These are phyloP conservation scores for Lasioglossum albipes DNA, from an alignment of 1,140 invertebrate species.

Conservation along the genomic window DNA sequence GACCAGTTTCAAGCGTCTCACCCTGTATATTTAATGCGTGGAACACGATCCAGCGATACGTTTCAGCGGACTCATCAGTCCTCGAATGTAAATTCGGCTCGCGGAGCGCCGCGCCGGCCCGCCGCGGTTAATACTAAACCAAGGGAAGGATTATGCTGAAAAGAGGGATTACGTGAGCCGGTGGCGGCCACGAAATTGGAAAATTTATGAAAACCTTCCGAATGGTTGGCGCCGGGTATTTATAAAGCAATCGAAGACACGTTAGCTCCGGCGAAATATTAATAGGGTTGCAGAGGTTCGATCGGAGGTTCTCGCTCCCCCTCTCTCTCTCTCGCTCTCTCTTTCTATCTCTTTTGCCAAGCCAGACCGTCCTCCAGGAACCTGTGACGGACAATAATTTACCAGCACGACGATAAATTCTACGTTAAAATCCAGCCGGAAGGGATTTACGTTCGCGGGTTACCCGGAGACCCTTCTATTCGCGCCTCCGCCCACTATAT, in stretches of 20 bases:
- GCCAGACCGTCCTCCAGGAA: slow-evolving; percentile 13
- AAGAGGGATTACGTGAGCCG: slow-evolving; percentile 24
- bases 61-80: slow-evolving; percentile 36
- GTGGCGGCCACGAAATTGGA: slow-evolving; percentile 38
- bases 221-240: slow-evolving; percentile 10
- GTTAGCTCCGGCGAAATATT: slow-evolving; percentile 66
- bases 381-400: slow-evolving; percentile 67
- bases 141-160: slow-evolving; percentile 35
- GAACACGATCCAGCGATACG: slow-evolving; percentile 8
- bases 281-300: slow-evolving; percentile 60
- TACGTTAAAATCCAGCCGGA: slow-evolving; percentile 72
- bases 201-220: slow-evolving; percentile 45
- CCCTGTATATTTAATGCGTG: not conserved
- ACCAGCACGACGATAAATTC: slow-evolving; percentile 69
- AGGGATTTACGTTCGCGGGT: slow-evolving; percentile 68
- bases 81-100: slow-evolving; percentile 37
- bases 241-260: slow-evolving; percentile 54
- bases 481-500: slow-evolving; percentile 25
- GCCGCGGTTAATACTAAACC: slow-evolving; percentile 39
- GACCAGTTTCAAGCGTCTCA: too few relatives aligned
- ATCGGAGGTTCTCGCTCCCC: slow-evolving; percentile 15
- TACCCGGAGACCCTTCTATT: slow-evolving; percentile 58
- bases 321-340: too few relatives aligned
- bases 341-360: not conserved
- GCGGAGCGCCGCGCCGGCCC: not conserved